Evolutionary conservation across 2,113 vertebrate species (phyloP).

Genomic region (Chunga burmeisteri): DNA sequence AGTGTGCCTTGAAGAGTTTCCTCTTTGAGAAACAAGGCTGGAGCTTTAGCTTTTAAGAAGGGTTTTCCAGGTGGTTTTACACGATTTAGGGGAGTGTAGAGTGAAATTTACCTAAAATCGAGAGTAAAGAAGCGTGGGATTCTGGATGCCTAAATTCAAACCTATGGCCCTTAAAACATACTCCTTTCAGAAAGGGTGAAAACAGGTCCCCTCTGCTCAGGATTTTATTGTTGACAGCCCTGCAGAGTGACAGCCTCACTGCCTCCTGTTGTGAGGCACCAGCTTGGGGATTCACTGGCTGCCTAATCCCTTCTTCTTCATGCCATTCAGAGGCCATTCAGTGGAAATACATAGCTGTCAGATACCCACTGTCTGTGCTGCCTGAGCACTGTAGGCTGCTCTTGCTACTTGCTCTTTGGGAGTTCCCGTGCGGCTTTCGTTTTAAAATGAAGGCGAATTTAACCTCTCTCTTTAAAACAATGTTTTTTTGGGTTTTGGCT

Average conservation of each 20-base stretch:
- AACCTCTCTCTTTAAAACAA: neutral
- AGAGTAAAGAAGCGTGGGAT: neutral
- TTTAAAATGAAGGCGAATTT: neutral
- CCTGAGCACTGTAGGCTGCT: neutral
- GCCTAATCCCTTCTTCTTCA: neutral
- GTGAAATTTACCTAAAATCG: neutral
- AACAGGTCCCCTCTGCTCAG: neutral
- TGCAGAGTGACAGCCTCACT: neutral
- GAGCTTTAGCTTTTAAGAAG: neutral
- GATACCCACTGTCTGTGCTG: neutral
- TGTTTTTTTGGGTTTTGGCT: neutral
- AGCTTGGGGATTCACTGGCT: rapidly evolving
- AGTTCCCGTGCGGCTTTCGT: neutral
- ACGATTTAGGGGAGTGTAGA: neutral
- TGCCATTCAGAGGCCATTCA: neutral
- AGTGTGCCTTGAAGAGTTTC: neutral
- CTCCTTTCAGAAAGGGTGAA: neutral
- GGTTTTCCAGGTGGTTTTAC: neutral
- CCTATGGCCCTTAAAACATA: neutral
- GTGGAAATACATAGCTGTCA: rapidly evolving
- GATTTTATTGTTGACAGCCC: neutral
- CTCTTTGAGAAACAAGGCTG: neutral
- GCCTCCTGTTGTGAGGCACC: neutral
- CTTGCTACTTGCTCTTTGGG: neutral
- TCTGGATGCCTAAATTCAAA: neutral